Evolutionary conservation across 1,140 invertebrate species (phyloP).

Genomic region (Drosophila prosaltans): DNA sequence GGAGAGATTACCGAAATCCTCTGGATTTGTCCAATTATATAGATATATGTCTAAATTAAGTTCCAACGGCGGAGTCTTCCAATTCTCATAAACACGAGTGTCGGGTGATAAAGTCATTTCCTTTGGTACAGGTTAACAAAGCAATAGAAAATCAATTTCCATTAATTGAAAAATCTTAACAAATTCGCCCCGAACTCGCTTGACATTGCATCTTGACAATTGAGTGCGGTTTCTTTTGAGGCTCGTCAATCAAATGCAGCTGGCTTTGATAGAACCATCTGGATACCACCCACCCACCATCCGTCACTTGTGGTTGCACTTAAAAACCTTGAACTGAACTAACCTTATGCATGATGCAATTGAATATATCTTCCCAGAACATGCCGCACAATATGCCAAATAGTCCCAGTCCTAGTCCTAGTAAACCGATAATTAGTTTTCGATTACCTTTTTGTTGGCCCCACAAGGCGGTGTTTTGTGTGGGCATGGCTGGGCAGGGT

Average conservation of each 20-base stretch:
- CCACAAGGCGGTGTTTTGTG: conserved; percentile 62
- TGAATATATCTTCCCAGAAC: conserved; percentile 80
- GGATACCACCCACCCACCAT: background rate
- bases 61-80: conserved; percentile 90
- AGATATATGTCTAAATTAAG: conserved; percentile 90
- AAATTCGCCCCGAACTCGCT: conserved; percentile 39
- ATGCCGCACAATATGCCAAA: conserved; percentile 74
- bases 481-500: conserved; percentile 46
- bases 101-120: conserved; percentile 86
- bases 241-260: conserved; percentile 60
- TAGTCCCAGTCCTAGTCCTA: conserved; percentile 72
- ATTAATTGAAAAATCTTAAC: conserved; percentile 71
- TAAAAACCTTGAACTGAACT: conserved; percentile 14
- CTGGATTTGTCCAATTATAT: conserved; percentile 92
- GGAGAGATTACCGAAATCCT: conserved; percentile 84
- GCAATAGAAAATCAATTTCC: conserved; percentile 49
- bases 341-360: conserved; percentile 80
- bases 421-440: conserved; percentile 63
- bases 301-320: background rate
- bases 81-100: conserved; percentile 87
- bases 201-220: conserved; percentile 33
- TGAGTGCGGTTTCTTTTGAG: conserved; percentile 42
- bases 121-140: conserved; percentile 78
- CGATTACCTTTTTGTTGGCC: conserved; percentile 59
- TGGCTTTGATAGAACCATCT: conserved; percentile 32